Percentiles rank a stretch among this genome's conserved stretches.
These are phyloP conservation scores for Protobothrops flavoviridis DNA, from an alignment of 2,113 vertebrate species.

Conservation along the genomic window DNA sequence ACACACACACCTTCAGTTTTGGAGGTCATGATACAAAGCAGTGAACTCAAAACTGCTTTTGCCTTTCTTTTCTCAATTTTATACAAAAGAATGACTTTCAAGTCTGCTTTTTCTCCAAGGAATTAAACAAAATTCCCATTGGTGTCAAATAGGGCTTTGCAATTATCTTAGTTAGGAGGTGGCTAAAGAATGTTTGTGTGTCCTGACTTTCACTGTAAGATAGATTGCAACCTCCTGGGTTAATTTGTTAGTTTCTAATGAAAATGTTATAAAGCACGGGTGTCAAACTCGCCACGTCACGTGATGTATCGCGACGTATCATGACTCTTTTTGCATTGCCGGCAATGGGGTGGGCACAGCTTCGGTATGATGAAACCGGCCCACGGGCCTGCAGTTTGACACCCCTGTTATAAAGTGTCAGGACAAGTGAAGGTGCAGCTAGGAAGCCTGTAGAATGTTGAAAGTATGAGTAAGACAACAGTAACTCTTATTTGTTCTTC, in stretches of 20 bases:
- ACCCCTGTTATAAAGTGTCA: not conserved
- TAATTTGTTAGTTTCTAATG: not conserved
- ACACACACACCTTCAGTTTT: not conserved
- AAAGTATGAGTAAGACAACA: not conserved
- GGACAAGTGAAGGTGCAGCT: not conserved
- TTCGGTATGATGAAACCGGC: too few relatives aligned
- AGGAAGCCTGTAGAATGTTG: not conserved
- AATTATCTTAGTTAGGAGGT: not conserved
- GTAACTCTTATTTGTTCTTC: not conserved
- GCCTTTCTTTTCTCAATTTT: not conserved
- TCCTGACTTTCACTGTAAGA: not conserved
- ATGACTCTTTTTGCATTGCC: too few relatives aligned
- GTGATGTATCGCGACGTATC: too few relatives aligned
- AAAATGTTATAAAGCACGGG: not conserved
- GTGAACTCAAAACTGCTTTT: not conserved
- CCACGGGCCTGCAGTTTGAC: too few relatives aligned
- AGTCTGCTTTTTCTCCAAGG: not conserved
- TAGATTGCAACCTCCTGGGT: not conserved
- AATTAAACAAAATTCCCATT: not conserved
- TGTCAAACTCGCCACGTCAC: too few relatives aligned
- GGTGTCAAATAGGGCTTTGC: not conserved
- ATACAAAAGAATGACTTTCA: not conserved
- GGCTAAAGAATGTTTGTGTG: not conserved
- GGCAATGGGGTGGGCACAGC: too few relatives aligned
- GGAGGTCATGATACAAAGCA: not conserved